Evolutionary conservation across 2,797 vertebrate genomes (phyloP), one percentile per base, ranked within the genome.

Genomic region (Gymnodraco acuticeps): DNA sequence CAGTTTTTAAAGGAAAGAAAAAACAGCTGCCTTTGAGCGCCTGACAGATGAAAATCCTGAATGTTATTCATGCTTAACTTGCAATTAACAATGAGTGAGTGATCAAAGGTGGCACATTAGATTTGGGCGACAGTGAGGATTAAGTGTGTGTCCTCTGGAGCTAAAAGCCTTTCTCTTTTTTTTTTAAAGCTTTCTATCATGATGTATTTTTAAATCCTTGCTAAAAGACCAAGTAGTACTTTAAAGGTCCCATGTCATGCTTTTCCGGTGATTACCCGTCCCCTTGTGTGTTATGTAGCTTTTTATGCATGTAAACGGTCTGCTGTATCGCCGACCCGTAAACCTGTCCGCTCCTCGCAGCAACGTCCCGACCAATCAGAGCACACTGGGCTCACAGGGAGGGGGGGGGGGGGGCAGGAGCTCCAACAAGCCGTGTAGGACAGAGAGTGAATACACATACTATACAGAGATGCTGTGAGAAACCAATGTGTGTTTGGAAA

Each of bases 51-150:
- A 43, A 55, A 77, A 85, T 70, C 71, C 60, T 55, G 27, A 70
- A 63, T 23, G 50, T 50, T 67, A 55, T 63, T 84, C 41, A 74
- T 46, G 73, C 76, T 78, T 45, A 69, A 76, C 59, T 83, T 64
- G 23, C 31, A 46, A 52, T 78, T 79, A 15, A 55, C 74, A 73
- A 73, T 59, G 45, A 77, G 51, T 16, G 11, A 62, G 7, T 58
- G 47, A 88, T 66, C 47, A 70, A 70, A 79, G 69, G 66, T 71
- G 82, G 80, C 67, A 60, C 64, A 31, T 70, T 38, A 41, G 62
- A 73, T 54, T 4, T 38, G 56, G 66, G 61, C 33, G 58, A 70
- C 60, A 53, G 68, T 65, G 51, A 56, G 75, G 78, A 82, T 86
- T 75, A 78, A 53, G 41, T 23, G 73, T 67, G 47, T 50, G n/a